A percentile compares a stretch with the other conserved stretches of the same genome.
Evolutionary conservation across 1,140 invertebrate genomes (phyloP).

Genomic region (Drosophila truncata): DNA sequence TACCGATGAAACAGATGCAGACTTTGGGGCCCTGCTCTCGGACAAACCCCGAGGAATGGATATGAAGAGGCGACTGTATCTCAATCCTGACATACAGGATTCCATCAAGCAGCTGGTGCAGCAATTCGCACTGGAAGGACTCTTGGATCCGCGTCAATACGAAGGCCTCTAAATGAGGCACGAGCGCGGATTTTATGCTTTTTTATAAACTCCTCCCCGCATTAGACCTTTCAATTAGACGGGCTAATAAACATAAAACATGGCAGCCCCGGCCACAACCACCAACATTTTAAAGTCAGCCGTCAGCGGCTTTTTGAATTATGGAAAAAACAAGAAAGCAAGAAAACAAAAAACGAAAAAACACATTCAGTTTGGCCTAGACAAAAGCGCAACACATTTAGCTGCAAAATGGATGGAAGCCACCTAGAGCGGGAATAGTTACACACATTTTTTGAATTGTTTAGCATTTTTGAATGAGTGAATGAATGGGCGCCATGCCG

Average conservation of each 20-base stretch:
- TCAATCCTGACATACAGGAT: conserved; percentile 50
- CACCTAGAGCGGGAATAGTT: conserved; percentile 53
- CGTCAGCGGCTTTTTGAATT: conserved; percentile 55
- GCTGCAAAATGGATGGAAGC: conserved; percentile 20
- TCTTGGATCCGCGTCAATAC: conserved; percentile 54
- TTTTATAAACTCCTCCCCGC: conserved; percentile 33
- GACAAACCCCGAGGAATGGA: conserved; percentile 49
- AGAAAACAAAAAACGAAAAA: conserved; percentile 23
- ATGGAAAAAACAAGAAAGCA: conserved; percentile 17
- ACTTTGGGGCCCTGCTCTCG: conserved; percentile 61
- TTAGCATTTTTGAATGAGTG: conserved; percentile 55
- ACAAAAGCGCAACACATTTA: conserved; percentile 74
- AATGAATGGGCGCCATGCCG: conserved; percentile 43
- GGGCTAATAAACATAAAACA: conserved; percentile 77
- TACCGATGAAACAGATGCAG: conserved; percentile 64
- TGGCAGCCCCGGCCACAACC: conserved; percentile 23
- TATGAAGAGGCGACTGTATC: conserved; percentile 64
- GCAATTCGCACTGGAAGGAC: conserved; percentile 61
- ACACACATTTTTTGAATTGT: conserved; percentile 78
- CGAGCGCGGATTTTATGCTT: neutral
- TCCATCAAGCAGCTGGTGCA: conserved; percentile 48
- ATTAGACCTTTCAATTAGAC: conserved; percentile 70
- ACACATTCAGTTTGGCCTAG: conserved; percentile 51
- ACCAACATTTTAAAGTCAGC: conserved; percentile 43
- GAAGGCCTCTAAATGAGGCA: conserved; percentile 40